A percentile compares a stretch with the other conserved stretches of the same genome.
phyloP scores from a whole-genome alignment of 2,113 vertebrate genomes.

The Anas platyrhynchos region DNA sequence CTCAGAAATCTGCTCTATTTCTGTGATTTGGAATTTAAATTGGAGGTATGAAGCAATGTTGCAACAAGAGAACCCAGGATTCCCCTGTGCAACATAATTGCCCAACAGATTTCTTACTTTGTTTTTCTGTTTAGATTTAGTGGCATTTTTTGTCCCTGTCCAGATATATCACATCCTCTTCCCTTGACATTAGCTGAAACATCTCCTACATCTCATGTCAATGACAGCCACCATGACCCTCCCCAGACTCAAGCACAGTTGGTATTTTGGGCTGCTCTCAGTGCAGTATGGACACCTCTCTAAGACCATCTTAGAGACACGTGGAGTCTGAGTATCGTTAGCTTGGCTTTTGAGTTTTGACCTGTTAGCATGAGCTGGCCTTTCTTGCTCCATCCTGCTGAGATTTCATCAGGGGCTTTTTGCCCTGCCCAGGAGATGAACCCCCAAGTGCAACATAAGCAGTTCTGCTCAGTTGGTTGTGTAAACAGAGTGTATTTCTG shows the following conservation, averaged over 20 bases:
- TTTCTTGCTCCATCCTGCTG: background rate
- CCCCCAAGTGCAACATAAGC: background rate
- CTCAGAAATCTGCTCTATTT: background rate
- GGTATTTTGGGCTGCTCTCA: background rate
- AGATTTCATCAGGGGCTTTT: background rate
- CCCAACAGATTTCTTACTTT: background rate
- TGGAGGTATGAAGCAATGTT: background rate
- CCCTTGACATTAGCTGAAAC: background rate
- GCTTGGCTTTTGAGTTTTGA: background rate
- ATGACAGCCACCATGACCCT: background rate
- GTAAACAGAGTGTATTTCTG: background rate
- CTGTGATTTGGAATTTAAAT: background rate
- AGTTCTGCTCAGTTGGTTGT: background rate
- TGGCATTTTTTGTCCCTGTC: background rate
- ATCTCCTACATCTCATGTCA: background rate
- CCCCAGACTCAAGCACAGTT: background rate
- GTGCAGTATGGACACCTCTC: background rate
- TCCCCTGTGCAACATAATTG: background rate
- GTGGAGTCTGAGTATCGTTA: background rate
- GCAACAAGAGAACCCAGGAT: background rate
- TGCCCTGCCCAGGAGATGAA: background rate
- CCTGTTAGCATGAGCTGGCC: background rate
- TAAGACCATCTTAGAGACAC: accelerated
- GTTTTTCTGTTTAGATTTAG: background rate
- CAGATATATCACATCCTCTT: background rate